Base-by-base conservation (phyloP, 2,113 vertebrate species). In the Cygnus atratus region DNA sequence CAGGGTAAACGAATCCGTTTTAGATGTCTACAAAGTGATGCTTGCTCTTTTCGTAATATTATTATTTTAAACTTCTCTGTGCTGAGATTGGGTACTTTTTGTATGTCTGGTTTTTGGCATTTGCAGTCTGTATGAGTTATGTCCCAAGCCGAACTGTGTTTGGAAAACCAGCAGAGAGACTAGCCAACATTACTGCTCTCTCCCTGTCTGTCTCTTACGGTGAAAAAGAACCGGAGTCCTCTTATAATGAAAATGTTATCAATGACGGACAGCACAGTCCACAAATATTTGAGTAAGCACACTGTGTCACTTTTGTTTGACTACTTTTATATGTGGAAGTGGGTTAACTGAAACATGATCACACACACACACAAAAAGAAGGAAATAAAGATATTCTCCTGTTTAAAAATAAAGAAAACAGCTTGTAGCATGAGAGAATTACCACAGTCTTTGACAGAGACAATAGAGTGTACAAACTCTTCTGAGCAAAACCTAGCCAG, bases 1-100 rank as follows among this genome's bases (percentile, higher is more conserved):
- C 97, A 97, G 96, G 86, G 84, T 96, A 97, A 97, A 97, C 90
- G 77, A 76, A 41, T 86, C 88, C 90, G 28, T 90, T 75, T 84
- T 85, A 93, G 91, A 96, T 84, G 93, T 92, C 93, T 98, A 88
- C 87, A 96, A 97, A 96, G 92, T 91, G 62, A 77, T 93, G 81
- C 87, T 90, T 87, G 21, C 44, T 94, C 80, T 95, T 94, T 91
- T 92, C 86, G 77, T 90, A 91, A 62, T 93, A 93, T 95, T 96
- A 96, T 96, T 96, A 93, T 92, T 97, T 91, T 77, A 97, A 96
- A 93, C 71, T 84, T 95, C 88, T 96, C 68, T 81, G 33, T 83
- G 39, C 22, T 84, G 70, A 74, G 68, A n/a, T 59, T 81, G 18
- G 4, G 25, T 65, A 96, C 88, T 95, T 92, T 93, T 50, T 83